phyloP scores from a whole-genome alignment of 2,888 invertebrate genomes.

The Acleris holmiana region DNA sequence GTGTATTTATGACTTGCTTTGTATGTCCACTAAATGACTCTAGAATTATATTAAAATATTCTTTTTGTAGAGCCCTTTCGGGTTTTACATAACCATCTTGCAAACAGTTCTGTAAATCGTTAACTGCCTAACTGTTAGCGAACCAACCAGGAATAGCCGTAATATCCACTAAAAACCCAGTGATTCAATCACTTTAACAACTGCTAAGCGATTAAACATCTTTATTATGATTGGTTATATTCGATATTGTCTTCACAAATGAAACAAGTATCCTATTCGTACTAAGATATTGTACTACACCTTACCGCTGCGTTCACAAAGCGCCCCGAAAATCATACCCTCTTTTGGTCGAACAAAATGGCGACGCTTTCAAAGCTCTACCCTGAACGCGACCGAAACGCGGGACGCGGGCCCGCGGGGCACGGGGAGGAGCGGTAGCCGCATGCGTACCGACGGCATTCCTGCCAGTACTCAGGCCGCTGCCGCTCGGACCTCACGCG shows the following conservation, averaged over 20 bases:
- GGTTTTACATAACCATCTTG: too few species aligned
- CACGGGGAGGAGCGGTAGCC: slow-evolving; percentile 52
- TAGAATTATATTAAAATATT: too few species aligned
- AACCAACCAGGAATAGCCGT: too few species aligned
- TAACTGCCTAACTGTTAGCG: too few species aligned
- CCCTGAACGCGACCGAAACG: slow-evolving; percentile 68
- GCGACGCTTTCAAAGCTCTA: slow-evolving; percentile 54
- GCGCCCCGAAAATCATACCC: slow-evolving; percentile 25
- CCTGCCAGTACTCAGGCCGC: slow-evolving; percentile 79
- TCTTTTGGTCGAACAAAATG: slow-evolving; percentile 47
- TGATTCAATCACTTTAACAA: too few species aligned
- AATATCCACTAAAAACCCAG: too few species aligned
- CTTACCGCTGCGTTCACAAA: slow-evolving; percentile 34
- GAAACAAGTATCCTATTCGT: background rate
- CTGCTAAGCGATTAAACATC: too few species aligned
- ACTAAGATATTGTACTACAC: background rate
- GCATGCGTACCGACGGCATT: slow-evolving; percentile 81
- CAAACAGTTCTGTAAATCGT: too few species aligned
- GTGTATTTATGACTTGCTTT: too few species aligned
- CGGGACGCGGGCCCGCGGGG: slow-evolving; percentile 44
- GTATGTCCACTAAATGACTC: too few species aligned
- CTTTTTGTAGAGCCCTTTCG: too few species aligned
- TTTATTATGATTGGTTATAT: background rate
- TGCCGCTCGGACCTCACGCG: slow-evolving; percentile 71
- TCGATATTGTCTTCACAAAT: background rate